Evolutionary conservation across 2,797 vertebrate species (phyloP), one percentile per base, ranked within the genome.

Genomic region (Uromys caudimaculatus): DNA sequence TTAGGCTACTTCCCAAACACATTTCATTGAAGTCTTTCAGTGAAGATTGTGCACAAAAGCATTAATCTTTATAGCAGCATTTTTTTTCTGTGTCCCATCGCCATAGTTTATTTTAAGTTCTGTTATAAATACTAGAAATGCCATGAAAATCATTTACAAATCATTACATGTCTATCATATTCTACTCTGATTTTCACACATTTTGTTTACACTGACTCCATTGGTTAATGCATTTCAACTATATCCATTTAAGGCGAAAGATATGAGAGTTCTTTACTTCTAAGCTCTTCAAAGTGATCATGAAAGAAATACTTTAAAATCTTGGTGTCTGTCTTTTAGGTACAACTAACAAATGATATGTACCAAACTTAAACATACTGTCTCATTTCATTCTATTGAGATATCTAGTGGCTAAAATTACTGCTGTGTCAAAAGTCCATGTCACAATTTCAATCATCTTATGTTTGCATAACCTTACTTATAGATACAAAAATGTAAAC

Each of bases 391-490:
- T 69, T n/a, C 6, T n/a, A 69, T 35, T 73, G n/a, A n/a, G 44
- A 52, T 93, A 23, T 21, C 27, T 5, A 83, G 60, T 38, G 1
- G 54, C 38, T 56, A 41, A 85, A 90, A 90, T 88, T 44, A 67
- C 82, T 3, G 14, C 35, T 50, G 50, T 60, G 21, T 7, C 44
- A 47, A 50, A 56, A 82, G n/a, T 77, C 19, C 5, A 81, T 38
- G 75, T 56, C 32, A 56, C 35, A 89, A 56, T 71, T 64, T 95
- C 75, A 94, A 91, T 94, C 90, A n/a, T 8, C 6, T 62, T 81
- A 77, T 62, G 17, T 23, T 79, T 93, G 54, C 87, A 90, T 67
- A 82, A 92, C 1, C 3, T 91, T 9, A 76, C 69, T 75, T 89
- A 79, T 23, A 73, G 73, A n/a, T 17, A 35, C 21, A 12, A n/a